Conservation (phyloP, 2,113 vertebrate species). For the Neomonachus schauinslandi region DNA sequence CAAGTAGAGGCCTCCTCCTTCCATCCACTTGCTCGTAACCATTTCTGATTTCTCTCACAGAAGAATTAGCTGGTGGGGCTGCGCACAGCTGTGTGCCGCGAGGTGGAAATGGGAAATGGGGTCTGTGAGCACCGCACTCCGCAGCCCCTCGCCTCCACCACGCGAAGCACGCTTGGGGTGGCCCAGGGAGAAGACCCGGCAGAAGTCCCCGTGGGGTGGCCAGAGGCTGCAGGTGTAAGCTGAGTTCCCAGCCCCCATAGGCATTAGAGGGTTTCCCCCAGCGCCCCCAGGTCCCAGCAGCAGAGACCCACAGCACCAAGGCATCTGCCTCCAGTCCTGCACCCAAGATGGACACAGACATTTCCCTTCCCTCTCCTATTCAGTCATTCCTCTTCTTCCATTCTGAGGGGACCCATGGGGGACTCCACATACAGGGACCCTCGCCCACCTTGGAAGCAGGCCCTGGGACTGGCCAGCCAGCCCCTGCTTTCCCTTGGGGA, state of each 20-base stretch:
- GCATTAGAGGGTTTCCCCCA: not conserved
- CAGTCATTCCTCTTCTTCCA: not conserved
- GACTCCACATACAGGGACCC: not conserved
- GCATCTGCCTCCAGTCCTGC: not conserved
- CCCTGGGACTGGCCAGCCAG: not conserved
- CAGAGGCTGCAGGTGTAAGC: not conserved
- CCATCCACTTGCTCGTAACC: not conserved
- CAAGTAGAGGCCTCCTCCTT: not conserved
- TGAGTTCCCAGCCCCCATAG: not conserved
- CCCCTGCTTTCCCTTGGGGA: not conserved
- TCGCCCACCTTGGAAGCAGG: not conserved
- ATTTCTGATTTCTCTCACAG: not conserved
- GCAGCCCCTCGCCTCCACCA: not conserved
- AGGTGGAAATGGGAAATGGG: not conserved
- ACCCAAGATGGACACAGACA: rapidly evolving
- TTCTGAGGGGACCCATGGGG: rapidly evolving
- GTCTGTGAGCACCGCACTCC: rapidly evolving
- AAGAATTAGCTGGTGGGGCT: rapidly evolving
- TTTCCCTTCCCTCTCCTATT: rapidly evolving
- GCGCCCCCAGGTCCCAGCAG: not conserved
- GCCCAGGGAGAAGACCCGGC: not conserved
- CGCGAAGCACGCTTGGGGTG: not conserved
- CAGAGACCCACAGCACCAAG: rapidly evolving
- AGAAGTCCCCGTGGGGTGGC: not conserved
- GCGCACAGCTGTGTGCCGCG: rapidly evolving